A percentile compares a stretch with the other conserved stretches of the same genome.
These are phyloP conservation scores for Bombycilla garrulus DNA, from an alignment of 2,113 vertebrate species.

Conservation along the genomic window DNA sequence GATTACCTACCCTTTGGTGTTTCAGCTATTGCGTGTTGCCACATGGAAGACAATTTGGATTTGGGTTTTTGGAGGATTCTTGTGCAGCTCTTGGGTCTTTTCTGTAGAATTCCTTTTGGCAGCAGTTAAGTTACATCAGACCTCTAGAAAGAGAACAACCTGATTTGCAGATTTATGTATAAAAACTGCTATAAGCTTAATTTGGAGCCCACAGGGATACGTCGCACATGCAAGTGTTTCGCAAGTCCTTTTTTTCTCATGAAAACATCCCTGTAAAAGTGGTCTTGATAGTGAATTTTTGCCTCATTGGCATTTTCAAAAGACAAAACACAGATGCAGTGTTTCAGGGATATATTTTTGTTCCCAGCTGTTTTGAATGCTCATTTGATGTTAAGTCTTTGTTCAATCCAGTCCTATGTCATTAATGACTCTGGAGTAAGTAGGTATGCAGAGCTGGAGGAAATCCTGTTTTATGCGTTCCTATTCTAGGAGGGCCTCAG, in stretches of 20 bases:
- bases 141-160: not conserved
- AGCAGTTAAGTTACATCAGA: not conserved
- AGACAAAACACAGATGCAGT: constrained; percentile 4
- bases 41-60: not conserved
- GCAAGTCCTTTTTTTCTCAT: not conserved
- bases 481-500: constrained; percentile 39
- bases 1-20: not conserved
- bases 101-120: not conserved
- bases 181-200: not conserved
- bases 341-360: constrained; percentile 25
- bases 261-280: not conserved
- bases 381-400: constrained; percentile 53
- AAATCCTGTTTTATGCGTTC: constrained; percentile 58
- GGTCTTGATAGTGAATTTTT: not conserved
- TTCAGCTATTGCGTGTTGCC: not conserved
- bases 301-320: not conserved
- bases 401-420: constrained; percentile 13
- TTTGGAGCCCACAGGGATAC: not conserved
- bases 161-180: not conserved
- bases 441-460: constrained; percentile 46
- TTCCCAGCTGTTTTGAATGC: constrained; percentile 28
- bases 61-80: not conserved
- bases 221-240: not conserved
- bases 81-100: not conserved
- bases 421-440: constrained; percentile 48